Conservation (phyloP, 1,140 invertebrate genomes). For the Temnothorax nylanderi region DNA sequence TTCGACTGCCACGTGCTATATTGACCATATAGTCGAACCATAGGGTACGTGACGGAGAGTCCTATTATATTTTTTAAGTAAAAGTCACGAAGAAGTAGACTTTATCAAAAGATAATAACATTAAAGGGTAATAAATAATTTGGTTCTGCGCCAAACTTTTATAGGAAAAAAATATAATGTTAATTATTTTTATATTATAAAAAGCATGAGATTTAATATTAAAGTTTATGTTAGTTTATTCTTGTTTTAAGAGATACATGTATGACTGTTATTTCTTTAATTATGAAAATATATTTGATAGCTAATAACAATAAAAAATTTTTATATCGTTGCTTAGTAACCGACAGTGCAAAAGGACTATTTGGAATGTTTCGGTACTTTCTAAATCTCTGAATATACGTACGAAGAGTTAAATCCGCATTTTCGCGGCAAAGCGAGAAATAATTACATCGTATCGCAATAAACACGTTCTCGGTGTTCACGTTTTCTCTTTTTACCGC, state of each 20-base stretch:
- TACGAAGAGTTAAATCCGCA: constrained; percentile 38
- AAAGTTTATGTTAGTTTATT: background rate
- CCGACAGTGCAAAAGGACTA: background rate
- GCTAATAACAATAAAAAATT: background rate
- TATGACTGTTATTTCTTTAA: background rate
- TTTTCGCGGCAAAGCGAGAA: constrained; percentile 48
- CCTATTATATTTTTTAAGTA: constrained; percentile 22
- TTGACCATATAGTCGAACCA: constrained; percentile 59
- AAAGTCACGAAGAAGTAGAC: constrained; percentile 21
- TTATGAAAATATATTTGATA: background rate
- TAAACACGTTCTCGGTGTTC: constrained; percentile 7
- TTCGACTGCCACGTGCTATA: constrained; percentile 71
- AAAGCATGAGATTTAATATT: background rate
- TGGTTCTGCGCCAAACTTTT: background rate
- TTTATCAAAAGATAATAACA: background rate
- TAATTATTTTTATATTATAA: background rate
- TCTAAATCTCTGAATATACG: background rate
- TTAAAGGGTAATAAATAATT: background rate
- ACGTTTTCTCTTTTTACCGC: background rate
- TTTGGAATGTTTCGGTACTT: background rate
- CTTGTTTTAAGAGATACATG: background rate
- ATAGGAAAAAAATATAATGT: background rate
- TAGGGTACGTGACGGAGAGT: constrained; percentile 37
- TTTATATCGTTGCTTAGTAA: background rate
- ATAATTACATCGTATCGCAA: constrained; percentile 45